Evolutionary conservation across 1,140 invertebrate genomes (phyloP).

Genomic region (Pristionchus pacificus): DNA sequence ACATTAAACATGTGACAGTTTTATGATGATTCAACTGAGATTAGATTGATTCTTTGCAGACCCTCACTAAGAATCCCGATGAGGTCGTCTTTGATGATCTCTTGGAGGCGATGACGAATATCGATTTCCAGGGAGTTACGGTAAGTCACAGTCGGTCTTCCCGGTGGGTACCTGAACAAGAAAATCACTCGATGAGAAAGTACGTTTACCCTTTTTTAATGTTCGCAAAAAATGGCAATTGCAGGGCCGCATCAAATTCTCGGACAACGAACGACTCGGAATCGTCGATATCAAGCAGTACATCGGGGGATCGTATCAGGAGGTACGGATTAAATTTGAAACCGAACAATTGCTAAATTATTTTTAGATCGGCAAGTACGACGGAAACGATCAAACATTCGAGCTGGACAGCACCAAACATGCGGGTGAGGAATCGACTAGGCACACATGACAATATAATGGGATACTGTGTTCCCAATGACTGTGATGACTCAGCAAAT

Average conservation of each 20-base stretch:
- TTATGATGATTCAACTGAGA: too few species aligned
- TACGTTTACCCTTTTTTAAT: too few species aligned
- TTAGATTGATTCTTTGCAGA: too few species aligned
- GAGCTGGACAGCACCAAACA: slow-evolving; percentile 23
- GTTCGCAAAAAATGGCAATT: too few species aligned
- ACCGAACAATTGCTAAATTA: background rate
- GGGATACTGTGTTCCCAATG: too few species aligned
- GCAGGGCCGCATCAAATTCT: slow-evolving; percentile 88
- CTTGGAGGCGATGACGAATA: slow-evolving; percentile 34
- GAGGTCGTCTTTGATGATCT: slow-evolving; percentile 37
- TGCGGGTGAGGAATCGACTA: slow-evolving; percentile 10
- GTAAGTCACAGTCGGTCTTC: slow-evolving; percentile 17
- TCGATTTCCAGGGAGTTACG: slow-evolving; percentile 49
- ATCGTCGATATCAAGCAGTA: slow-evolving; percentile 89
- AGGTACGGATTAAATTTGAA: background rate
- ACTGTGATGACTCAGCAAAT: too few species aligned
- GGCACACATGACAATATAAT: slow-evolving; percentile 4
- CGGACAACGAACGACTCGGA: slow-evolving; percentile 88
- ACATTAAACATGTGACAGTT: too few species aligned
- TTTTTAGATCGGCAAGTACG: slow-evolving; percentile 42
- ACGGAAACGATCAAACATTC: slow-evolving; percentile 40
- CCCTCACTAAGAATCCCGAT: too few species aligned
- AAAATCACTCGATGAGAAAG: too few species aligned
- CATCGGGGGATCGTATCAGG: slow-evolving; percentile 40
- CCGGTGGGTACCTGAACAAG: too few species aligned